Conservation (phyloP, 1,140 invertebrate genomes). For the Eufriesea mexicana region DNA sequence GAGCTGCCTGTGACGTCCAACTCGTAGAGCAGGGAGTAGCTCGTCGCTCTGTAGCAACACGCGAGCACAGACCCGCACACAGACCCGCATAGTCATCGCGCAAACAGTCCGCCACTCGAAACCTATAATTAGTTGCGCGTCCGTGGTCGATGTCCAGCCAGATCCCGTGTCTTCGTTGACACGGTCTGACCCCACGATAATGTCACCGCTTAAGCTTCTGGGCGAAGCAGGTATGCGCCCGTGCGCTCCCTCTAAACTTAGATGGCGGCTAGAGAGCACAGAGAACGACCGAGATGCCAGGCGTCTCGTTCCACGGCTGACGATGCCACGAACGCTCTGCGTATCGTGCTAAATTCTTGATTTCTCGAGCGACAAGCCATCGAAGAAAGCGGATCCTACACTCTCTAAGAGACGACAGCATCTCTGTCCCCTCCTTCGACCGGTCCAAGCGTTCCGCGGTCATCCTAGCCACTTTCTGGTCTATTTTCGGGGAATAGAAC, state of each 20-base stretch:
- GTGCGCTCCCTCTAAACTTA: slow-evolving; percentile 77
- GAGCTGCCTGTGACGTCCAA: too few species aligned
- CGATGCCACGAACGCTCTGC: slow-evolving; percentile 38
- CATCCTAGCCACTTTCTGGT: slow-evolving; percentile 1
- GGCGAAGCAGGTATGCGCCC: slow-evolving; percentile 71
- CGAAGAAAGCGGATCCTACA: slow-evolving; percentile 1
- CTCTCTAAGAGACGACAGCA: not conserved
- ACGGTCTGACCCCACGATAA: slow-evolving; percentile 78
- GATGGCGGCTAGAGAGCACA: slow-evolving; percentile 41
- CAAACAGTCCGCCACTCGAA: slow-evolving; percentile 36
- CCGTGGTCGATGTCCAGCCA: slow-evolving; percentile 68
- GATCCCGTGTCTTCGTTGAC: slow-evolving; percentile 69
- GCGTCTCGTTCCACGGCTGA: slow-evolving; percentile 38
- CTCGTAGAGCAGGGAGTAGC: too few species aligned
- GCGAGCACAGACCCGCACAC: not conserved
- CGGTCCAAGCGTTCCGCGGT: not conserved
- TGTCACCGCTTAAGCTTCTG: slow-evolving; percentile 67
- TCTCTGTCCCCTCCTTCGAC: not conserved
- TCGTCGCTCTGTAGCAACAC: too few species aligned
- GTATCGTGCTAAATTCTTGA: slow-evolving; percentile 49
- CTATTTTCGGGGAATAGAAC: slow-evolving; percentile 1
- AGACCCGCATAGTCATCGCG: not conserved
- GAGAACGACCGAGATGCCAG: slow-evolving; percentile 55
- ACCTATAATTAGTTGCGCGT: slow-evolving; percentile 71
- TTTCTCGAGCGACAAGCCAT: not conserved